Percentiles rank a stretch among this genome's conserved stretches.
These are phyloP conservation scores for Trypoxylus dichotomus DNA, from an alignment of 1,140 invertebrate species.

Conservation along the genomic window DNA sequence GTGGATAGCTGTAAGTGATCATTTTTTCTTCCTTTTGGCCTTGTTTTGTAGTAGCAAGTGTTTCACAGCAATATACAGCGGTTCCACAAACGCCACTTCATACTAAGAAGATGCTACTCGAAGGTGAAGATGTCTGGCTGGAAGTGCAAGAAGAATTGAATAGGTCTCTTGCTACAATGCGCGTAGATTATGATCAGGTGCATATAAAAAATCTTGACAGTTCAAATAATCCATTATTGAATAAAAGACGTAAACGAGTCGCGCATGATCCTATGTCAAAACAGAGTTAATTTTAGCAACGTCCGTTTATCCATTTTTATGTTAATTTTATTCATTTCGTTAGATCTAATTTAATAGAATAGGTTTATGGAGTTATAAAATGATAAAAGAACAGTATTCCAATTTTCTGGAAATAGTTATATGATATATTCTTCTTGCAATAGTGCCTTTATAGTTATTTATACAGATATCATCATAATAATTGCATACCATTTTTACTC, in stretches of 20 bases:
- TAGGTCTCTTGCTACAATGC: conserved; percentile 92
- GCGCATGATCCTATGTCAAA: conserved; percentile 1
- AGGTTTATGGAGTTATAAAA: neutral
- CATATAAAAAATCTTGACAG: conserved; percentile 86
- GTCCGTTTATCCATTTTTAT: neutral
- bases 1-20: conserved; percentile 80
- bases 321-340: conserved; percentile 22
- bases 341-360: conserved; percentile 18
- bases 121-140: conserved; percentile 90
- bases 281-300: conserved; percentile 27
- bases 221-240: conserved; percentile 88
- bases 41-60: neutral
- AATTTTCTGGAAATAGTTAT: conserved; percentile 23
- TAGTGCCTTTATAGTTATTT: conserved; percentile 10
- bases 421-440: no score
- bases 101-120: conserved; percentile 82
- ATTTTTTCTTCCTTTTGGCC: neutral
- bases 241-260: conserved; percentile 75
- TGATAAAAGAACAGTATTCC: conserved; percentile 25
- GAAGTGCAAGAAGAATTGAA: conserved; percentile 99
- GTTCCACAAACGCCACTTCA: conserved; percentile 93
- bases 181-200: conserved; percentile 91
- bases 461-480: neutral
- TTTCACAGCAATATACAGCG: conserved; percentile 74
- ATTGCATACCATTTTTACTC: neutral